Evolutionary conservation across 2,113 vertebrate species (phyloP).

Genomic region (Tinamus guttatus): DNA sequence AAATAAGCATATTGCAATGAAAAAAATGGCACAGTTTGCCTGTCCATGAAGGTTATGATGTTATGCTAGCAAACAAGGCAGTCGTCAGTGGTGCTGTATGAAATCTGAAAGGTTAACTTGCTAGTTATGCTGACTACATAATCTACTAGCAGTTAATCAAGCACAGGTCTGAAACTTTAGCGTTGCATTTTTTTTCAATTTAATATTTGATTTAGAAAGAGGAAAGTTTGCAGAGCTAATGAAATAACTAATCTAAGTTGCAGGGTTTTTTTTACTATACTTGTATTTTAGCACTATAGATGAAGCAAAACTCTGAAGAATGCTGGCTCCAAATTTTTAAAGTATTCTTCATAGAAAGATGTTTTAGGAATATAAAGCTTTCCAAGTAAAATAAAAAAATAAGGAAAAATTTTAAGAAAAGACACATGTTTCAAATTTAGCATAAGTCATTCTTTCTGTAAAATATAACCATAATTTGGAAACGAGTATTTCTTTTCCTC

Average conservation of each 20-base stretch:
- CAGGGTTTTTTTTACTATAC: neutral
- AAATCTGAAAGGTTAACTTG: neutral
- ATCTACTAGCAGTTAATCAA: neutral
- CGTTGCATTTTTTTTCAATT: neutral
- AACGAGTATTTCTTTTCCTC: conserved; percentile 1
- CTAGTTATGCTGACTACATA: neutral
- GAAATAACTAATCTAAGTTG: neutral
- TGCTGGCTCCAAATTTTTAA: neutral
- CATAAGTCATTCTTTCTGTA: conserved; percentile 6
- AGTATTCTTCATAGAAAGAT: neutral
- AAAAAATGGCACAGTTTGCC: neutral
- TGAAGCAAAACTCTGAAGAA: neutral
- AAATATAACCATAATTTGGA: conserved; percentile 18
- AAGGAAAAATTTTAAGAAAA: neutral
- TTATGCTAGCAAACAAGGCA: neutral
- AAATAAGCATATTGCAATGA: neutral
- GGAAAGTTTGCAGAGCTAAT: neutral
- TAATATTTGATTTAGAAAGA: neutral
- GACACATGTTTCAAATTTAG: conserved; percentile 10
- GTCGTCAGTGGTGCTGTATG: neutral
- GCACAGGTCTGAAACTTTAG: neutral
- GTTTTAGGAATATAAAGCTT: neutral
- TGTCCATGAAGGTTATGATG: neutral
- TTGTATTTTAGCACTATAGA: neutral
- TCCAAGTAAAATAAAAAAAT: neutral